These are phyloP conservation scores for Carposina sasakii DNA, from an alignment of 1,140 invertebrate species.

Conservation along the genomic window DNA sequence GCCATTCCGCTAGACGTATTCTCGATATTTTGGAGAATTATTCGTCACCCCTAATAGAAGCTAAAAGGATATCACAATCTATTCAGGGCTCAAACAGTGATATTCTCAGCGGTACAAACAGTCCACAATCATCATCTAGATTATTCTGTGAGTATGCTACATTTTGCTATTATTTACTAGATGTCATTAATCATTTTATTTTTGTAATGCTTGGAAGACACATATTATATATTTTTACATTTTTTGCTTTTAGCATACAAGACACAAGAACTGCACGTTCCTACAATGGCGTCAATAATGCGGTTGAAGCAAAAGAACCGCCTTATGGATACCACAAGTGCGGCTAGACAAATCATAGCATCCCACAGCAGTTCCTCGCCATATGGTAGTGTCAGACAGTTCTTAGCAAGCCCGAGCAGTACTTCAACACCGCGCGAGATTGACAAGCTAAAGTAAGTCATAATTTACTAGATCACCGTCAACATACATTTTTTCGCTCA, in stretches of 20 bases:
- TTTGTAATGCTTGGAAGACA: too few relatives aligned
- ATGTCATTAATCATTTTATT: not conserved
- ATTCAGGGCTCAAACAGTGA: conserved; percentile 12
- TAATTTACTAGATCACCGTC: too few relatives aligned
- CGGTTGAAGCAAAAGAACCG: conserved; percentile 74
- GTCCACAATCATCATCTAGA: not conserved
- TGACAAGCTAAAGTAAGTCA: too few relatives aligned
- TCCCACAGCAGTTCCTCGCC: conserved; percentile 58
- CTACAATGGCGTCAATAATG: conserved; percentile 62
- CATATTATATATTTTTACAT: not conserved
- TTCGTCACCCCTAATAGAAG: conserved; percentile 81
- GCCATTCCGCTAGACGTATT: conserved; percentile 77
- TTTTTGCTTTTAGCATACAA: conserved; percentile 38
- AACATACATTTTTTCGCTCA: too few relatives aligned
- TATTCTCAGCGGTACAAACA: conserved; percentile 8
- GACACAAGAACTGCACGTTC: conserved; percentile 46
- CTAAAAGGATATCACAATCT: conserved; percentile 77
- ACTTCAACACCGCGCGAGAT: too few relatives aligned
- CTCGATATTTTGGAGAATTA: conserved; percentile 82
- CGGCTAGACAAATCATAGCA: conserved; percentile 76
- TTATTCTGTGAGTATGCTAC: not conserved
- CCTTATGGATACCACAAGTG: conserved; percentile 76
- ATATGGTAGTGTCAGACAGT: too few relatives aligned
- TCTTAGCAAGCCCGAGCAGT: too few relatives aligned
- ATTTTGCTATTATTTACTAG: not conserved